Conservation (phyloP, 2,113 vertebrate species). For the Erpornis zantholeuca region DNA sequence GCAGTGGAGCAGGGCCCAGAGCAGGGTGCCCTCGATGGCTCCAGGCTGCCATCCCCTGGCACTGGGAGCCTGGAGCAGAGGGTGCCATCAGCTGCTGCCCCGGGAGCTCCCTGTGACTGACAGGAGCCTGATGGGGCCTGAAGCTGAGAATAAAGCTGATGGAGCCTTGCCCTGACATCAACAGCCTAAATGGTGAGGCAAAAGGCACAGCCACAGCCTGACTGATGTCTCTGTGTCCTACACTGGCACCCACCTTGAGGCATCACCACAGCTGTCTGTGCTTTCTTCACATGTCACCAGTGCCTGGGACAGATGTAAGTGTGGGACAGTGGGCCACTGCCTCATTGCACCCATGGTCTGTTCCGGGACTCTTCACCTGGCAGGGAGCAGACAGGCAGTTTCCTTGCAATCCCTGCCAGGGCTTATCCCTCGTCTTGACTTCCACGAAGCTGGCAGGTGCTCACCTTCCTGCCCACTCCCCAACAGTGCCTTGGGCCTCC, state of each 20-base stretch:
- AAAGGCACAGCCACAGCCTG: neutral
- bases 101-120: neutral
- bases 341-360: neutral
- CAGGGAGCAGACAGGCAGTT: neutral
- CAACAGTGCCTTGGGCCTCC: rapidly evolving
- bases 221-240: neutral
- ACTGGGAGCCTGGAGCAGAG: neutral
- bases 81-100: neutral
- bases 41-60: neutral
- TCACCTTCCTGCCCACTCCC: neutral
- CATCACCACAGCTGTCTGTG: neutral
- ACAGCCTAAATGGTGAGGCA: neutral
- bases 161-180: neutral
- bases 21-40: neutral
- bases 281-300: rapidly evolving
- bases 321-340: neutral
- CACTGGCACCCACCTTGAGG: neutral
- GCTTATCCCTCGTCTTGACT: rapidly evolving
- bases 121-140: neutral
- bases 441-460: neutral
- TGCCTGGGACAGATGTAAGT: neutral
- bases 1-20: neutral
- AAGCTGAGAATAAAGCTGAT: neutral
- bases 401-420: neutral
- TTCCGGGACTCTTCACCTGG: neutral